Conservation (phyloP, 2,113 vertebrate genomes). For the Rissa tridactyla region DNA sequence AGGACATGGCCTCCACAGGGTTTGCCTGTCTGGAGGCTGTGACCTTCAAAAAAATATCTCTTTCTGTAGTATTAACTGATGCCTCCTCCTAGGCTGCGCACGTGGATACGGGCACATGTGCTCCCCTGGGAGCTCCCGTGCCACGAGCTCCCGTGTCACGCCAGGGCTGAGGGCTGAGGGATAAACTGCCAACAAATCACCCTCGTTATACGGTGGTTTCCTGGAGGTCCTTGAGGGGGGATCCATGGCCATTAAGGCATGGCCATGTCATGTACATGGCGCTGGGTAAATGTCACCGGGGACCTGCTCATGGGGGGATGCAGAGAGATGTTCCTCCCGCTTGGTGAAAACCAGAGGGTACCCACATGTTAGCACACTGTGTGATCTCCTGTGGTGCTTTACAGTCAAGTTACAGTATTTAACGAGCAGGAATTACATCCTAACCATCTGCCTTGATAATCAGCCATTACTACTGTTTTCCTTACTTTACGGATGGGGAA, state of each 20-base stretch:
- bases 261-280: neutral
- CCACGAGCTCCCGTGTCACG: neutral
- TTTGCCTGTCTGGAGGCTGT: neutral
- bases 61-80: neutral
- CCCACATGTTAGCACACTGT: neutral
- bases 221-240: neutral
- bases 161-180: neutral
- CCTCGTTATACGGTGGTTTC: rapidly evolving
- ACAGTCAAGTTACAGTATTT: neutral
- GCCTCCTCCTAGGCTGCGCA: neutral
- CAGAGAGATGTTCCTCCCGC: neutral
- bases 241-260: rapidly evolving
- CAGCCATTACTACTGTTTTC: neutral
- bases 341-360: neutral
- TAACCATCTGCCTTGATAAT: neutral
- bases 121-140: neutral
- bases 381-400: neutral
- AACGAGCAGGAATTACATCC: neutral
- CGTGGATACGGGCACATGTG: rapidly evolving
- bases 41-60: neutral
- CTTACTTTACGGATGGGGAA: neutral
- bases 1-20: neutral
- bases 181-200: neutral
- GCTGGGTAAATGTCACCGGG: neutral
- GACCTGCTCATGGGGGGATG: neutral